Base-by-base conservation (phyloP, 2,888 invertebrate species). In the Andrena praecox region DNA sequence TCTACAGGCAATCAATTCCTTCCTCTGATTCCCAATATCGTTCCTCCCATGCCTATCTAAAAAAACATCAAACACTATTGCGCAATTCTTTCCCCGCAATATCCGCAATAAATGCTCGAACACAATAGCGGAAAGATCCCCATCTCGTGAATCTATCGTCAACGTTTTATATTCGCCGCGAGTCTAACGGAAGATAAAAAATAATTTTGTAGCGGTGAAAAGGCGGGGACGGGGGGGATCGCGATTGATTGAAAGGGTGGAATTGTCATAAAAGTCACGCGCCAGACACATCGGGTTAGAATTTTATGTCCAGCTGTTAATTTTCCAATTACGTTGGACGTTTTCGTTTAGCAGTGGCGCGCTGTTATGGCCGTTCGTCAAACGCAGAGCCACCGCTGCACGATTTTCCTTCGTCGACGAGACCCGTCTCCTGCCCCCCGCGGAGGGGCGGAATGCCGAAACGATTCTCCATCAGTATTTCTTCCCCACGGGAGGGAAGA, bases 391-490 rank as follows among this genome's bases (percentile, higher is more conserved):
- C 69, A 56, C 24, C 62, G 62, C 63, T 69, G 68, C 54, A 20
- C 24, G 76, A 35, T 75, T 27, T 33, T 75, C 69, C 56, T 70
- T 50, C 66, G 33, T 70, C 31, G 60, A 16, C 74, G 75, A 75
- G 60, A 60, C 50, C 42, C 52, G 62, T 74, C 56, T 67, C 29
- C 31, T 52, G 69, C 48, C 56, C 8, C 8, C 12, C 56, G 1
- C 56, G 4, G 24, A 10, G 59, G 59, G 70, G 70, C 70, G 66
- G 79, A 82, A 87, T 72, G 82, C 63, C 77, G 74, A 71, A 87
- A 81, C 74, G 86, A 74, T 85, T 77, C 80, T 73, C 80, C 81
- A 54, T 84, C 77, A 67, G 78, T 87, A 86, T 87, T 84, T 89
- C 80, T 82, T 84, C 72, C 79, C 64, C 64, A 8, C 1, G 71